Conservation (phyloP, 2,888 invertebrate species). For the Drosophila paramelanica region DNA sequence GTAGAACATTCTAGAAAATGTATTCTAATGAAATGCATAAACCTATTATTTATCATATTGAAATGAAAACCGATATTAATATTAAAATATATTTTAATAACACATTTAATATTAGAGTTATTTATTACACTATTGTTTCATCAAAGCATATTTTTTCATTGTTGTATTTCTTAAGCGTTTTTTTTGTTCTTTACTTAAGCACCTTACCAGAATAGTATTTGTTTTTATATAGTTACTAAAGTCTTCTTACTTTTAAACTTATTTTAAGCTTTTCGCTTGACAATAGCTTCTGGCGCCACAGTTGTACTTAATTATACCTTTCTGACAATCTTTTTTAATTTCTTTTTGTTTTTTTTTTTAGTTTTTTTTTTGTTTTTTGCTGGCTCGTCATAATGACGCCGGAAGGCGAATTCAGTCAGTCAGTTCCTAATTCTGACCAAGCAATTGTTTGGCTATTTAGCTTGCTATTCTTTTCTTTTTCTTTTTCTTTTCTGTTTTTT, state of each 20-base stretch:
- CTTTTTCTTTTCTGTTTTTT: conserved; percentile 8
- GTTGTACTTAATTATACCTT: conserved; percentile 9
- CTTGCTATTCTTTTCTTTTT: conserved; percentile 15
- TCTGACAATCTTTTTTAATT: conserved; percentile 6
- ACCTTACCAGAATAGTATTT: neutral
- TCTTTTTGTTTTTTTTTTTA: neutral
- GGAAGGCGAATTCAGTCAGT: conserved; percentile 36
- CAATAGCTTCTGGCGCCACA: conserved; percentile 13
- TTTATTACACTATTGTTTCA: too few relatives aligned
- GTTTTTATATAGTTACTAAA: neutral
- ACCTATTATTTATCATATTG: too few relatives aligned
- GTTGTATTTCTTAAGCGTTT: too few relatives aligned
- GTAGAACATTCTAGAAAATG: too few relatives aligned
- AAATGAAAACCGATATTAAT: too few relatives aligned
- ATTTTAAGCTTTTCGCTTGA: neutral
- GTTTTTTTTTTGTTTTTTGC: conserved; percentile 28
- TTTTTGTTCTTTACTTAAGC: too few relatives aligned
- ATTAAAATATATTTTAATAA: too few relatives aligned
- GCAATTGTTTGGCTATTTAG: conserved; percentile 49
- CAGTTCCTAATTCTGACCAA: conserved; percentile 57
- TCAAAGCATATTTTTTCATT: too few relatives aligned
- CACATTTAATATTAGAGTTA: too few relatives aligned
- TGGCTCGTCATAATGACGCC: conserved; percentile 20
- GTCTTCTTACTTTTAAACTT: neutral
- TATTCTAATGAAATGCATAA: too few relatives aligned